Evolutionary conservation across 1,140 invertebrate genomes (phyloP).

Genomic region (Physella acuta): DNA sequence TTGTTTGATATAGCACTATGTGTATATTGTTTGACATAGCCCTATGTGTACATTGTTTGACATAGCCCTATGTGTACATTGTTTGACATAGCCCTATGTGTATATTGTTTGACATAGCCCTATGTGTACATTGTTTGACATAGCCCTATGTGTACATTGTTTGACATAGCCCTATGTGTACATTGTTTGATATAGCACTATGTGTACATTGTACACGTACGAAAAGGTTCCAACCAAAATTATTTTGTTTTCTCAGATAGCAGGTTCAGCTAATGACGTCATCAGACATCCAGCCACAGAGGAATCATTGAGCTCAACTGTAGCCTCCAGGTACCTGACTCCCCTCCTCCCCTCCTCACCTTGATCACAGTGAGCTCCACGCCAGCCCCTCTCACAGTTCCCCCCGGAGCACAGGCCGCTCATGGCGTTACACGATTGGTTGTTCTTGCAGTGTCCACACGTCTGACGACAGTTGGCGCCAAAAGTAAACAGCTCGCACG

Average conservation of each 20-base stretch:
- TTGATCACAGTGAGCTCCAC: slow-evolving; percentile 34
- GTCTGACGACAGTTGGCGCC: slow-evolving; percentile 33
- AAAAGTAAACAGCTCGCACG: slow-evolving; percentile 32
- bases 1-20: too few species aligned
- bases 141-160: too few species aligned
- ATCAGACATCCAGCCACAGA: neutral
- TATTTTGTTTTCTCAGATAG: neutral
- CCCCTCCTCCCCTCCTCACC: slow-evolving; percentile 23
- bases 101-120: too few species aligned
- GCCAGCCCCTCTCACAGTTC: slow-evolving; percentile 36
- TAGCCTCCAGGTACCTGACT: neutral
- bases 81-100: too few species aligned
- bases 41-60: too few species aligned
- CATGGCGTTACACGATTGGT: slow-evolving; percentile 31
- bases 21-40: too few species aligned
- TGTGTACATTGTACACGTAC: too few species aligned
- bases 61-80: too few species aligned
- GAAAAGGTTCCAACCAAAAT: neutral
- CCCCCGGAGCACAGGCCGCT: slow-evolving; percentile 37
- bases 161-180: too few species aligned
- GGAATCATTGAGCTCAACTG: neutral
- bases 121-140: too few species aligned
- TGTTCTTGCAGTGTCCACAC: slow-evolving; percentile 39
- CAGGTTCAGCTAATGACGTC: neutral
- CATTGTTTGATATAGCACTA: too few species aligned